phyloP scores from a whole-genome alignment of 2,113 vertebrate genomes.

The Nothocercus nigrocapillus region DNA sequence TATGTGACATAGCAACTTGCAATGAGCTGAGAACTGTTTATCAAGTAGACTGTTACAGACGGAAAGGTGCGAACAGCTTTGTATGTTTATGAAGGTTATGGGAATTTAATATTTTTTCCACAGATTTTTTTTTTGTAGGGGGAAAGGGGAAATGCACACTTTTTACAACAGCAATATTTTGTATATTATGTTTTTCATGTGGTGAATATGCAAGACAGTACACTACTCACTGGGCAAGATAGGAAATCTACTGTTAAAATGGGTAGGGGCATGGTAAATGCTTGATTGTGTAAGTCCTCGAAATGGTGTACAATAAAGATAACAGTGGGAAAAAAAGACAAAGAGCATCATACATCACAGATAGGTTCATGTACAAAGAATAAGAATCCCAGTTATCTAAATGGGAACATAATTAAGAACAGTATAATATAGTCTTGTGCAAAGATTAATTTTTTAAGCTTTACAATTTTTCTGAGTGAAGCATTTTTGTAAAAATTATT shows the following conservation, averaged over 20 bases:
- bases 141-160: slow-evolving; percentile 82
- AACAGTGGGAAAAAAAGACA: slow-evolving; percentile 52
- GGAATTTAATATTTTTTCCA: slow-evolving; percentile 85
- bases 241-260: slow-evolving; percentile 58
- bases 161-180: slow-evolving; percentile 87
- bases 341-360: slow-evolving; percentile 31
- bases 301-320: slow-evolving; percentile 62
- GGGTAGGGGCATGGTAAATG: slow-evolving; percentile 47
- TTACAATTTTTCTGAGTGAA: slow-evolving; percentile 76
- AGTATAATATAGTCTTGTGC: slow-evolving; percentile 68
- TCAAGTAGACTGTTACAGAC: slow-evolving; percentile 81
- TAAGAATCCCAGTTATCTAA: slow-evolving; percentile 62
- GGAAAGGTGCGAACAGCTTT: slow-evolving; percentile 77
- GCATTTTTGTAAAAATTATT: slow-evolving; percentile 79
- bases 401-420: slow-evolving; percentile 62
- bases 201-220: slow-evolving; percentile 79
- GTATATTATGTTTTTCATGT: slow-evolving; percentile 83
- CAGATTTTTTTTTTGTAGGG: slow-evolving; percentile 82
- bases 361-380: slow-evolving; percentile 36
- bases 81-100: slow-evolving; percentile 81
- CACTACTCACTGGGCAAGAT: slow-evolving; percentile 72
- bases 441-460: slow-evolving; percentile 74
- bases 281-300: slow-evolving; percentile 55
- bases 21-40: slow-evolving; percentile 73
- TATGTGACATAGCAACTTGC: slow-evolving; percentile 66